Evolutionary conservation across 2,797 vertebrate species (phyloP).

Genomic region (Enteromius argenteus): DNA sequence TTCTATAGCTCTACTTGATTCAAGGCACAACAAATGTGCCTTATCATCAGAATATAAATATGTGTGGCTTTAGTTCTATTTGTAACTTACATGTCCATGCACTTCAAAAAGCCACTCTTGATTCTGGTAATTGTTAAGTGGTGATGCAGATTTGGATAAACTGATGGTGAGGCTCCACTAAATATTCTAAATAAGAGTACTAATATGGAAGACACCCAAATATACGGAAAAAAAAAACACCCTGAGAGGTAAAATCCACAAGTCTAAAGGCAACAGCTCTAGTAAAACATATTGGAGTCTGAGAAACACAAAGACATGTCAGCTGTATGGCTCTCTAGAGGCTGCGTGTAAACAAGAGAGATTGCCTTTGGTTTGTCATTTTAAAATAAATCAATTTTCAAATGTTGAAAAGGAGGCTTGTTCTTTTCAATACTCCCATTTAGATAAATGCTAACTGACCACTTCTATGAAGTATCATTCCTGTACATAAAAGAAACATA

Average conservation of each 20-base stretch:
- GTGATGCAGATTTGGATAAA: background rate
- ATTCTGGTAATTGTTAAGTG: background rate
- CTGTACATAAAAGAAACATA: background rate
- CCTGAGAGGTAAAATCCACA: slow-evolving; percentile 10
- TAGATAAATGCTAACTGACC: background rate
- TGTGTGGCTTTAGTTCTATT: background rate
- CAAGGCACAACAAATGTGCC: background rate
- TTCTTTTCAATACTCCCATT: background rate
- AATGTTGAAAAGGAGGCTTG: slow-evolving; percentile 6
- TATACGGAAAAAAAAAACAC: background rate
- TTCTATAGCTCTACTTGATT: background rate
- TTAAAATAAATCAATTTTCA: slow-evolving; percentile 30
- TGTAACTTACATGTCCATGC: background rate
- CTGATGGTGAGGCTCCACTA: background rate
- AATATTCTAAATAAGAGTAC: background rate
- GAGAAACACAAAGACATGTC: background rate
- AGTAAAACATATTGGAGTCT: background rate
- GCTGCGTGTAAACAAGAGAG: slow-evolving; percentile 18
- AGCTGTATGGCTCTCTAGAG: background rate
- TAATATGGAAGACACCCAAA: background rate
- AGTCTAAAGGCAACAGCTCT: background rate
- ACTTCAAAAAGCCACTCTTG: background rate
- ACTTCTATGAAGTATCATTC: background rate
- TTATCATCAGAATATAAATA: background rate
- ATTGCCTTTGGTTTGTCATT: slow-evolving; percentile 47